A percentile compares a stretch with the other conserved stretches of the same genome.
phyloP scores from a whole-genome alignment of 2,113 vertebrate genomes.

The Spea multiplicata region DNA sequence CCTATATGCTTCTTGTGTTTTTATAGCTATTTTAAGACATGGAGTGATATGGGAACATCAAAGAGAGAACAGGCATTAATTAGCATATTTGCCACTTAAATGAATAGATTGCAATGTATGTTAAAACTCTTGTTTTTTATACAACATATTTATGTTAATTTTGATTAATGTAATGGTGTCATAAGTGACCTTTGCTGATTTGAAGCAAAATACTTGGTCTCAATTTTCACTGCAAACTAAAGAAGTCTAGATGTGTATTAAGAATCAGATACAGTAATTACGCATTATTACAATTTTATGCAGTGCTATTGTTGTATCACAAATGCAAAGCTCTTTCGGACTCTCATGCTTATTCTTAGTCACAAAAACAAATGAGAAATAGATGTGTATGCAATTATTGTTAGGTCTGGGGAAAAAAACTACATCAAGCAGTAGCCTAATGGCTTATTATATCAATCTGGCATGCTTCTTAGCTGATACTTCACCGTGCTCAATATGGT shows the following conservation, averaged over 20 bases:
- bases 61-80: no score
- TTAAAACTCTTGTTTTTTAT: no score
- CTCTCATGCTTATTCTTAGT: not conserved
- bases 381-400: not conserved
- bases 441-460: not conserved
- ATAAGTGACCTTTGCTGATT: no score
- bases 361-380: not conserved
- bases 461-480: not conserved
- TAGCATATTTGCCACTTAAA: no score
- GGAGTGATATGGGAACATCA: no score
- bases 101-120: no score
- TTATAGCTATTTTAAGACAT: no score
- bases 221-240: no score
- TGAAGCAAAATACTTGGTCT: no score
- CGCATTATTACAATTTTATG: not conserved
- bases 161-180: no score
- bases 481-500: not conserved
- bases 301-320: not conserved
- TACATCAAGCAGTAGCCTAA: not conserved
- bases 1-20: no score
- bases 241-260: not conserved
- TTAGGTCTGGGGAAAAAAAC: not conserved
- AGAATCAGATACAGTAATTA: not conserved
- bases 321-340: not conserved
- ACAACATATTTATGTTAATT: no score